Base-by-base conservation (phyloP, 2,888 invertebrate species). In the Macaria notata region DNA sequence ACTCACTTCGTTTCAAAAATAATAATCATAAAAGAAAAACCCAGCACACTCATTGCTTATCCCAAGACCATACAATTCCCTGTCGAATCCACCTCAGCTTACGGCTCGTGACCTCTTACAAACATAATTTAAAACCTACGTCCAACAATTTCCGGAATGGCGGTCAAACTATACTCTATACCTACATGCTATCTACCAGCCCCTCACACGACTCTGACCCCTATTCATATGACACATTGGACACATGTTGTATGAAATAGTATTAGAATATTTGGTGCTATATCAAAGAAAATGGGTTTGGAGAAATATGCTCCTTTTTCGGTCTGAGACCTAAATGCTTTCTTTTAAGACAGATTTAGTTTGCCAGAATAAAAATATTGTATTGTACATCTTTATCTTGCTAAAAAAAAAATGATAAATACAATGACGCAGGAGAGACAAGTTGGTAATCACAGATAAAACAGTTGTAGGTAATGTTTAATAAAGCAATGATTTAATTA, bases 91-190 rank as follows among this genome's bases (percentile, higher is more conserved):
- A 53, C 49, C 30, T 46, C 43, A 51, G n/a, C 36, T 49, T 48
- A 41, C 48, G 38, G 38, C n/a, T 42, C 38, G 33, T 36, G 48
- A 54, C 58, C 54, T 49, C 49, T 49, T 43, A 54, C 53, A 46
- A 53, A 58, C 39, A 54, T 58, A 54, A 54, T 54, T 50, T 50
- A 58, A 58, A 49, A 46, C 54, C 54, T 54, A 54, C 49, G 58
- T 50, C 49, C 46, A 36, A 54, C 58, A 58, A 58, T 58, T 54
- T 58, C 58, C 58, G 58, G 54, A 19, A 50, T 31, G 39, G 43
- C 46, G 58, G 58, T 58, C 49, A 58, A 46, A 31, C 46, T 45
- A 41, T 41, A 36, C 33, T 36, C 4, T 7, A 36, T 36, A 36
- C 33, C 33, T 36, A 6, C 33, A 6, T 36, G 3, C 33, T 36